A percentile compares a stretch with the other conserved stretches of the same genome.
Conservation (phyloP, 2,888 invertebrate genomes). For the Drosophila mettleri region DNA sequence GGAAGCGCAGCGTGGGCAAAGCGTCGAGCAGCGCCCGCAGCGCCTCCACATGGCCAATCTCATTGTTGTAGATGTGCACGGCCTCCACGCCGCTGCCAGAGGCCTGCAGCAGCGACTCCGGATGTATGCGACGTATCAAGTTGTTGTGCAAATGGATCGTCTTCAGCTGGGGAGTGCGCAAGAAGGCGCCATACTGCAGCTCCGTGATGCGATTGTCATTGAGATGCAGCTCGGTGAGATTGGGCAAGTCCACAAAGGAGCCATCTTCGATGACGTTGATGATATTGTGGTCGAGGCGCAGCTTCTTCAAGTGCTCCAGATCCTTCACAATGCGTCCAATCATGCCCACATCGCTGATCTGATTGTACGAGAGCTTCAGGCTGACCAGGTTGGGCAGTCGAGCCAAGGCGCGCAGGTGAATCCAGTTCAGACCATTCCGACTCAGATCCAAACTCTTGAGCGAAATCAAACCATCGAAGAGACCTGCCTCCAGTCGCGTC, state of each 20-base stretch:
- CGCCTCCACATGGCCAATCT: conserved; percentile 91
- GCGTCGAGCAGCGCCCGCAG: conserved; percentile 91
- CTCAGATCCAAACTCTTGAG: conserved; percentile 91
- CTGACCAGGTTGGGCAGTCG: conserved; percentile 90
- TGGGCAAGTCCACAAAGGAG: conserved; percentile 91
- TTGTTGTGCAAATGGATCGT: conserved; percentile 92
- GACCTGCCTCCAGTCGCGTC: conserved; percentile 89
- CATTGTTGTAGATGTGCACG: conserved; percentile 90
- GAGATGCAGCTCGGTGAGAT: conserved; percentile 88
- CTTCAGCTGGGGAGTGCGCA: conserved; percentile 90
- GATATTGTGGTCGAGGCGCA: conserved; percentile 90
- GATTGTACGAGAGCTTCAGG: conserved; percentile 90
- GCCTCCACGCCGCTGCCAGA: conserved; percentile 92
- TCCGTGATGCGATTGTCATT: conserved; percentile 91
- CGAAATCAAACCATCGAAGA: conserved; percentile 89
- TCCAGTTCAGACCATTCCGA: conserved; percentile 90
- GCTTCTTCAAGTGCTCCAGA: conserved; percentile 89
- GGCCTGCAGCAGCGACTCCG: conserved; percentile 92
- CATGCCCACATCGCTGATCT: conserved; percentile 92
- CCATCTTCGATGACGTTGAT: conserved; percentile 91
- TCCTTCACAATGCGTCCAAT: conserved; percentile 92
- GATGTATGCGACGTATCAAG: conserved; percentile 90
- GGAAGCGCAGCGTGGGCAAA: conserved; percentile 90
- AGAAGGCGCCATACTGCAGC: conserved; percentile 92
- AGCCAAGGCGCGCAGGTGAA: conserved; percentile 90